Evolutionary conservation across 2,888 invertebrate species (phyloP), one percentile per base, ranked within the genome.

Genomic region (Adelphocoris suturalis): DNA sequence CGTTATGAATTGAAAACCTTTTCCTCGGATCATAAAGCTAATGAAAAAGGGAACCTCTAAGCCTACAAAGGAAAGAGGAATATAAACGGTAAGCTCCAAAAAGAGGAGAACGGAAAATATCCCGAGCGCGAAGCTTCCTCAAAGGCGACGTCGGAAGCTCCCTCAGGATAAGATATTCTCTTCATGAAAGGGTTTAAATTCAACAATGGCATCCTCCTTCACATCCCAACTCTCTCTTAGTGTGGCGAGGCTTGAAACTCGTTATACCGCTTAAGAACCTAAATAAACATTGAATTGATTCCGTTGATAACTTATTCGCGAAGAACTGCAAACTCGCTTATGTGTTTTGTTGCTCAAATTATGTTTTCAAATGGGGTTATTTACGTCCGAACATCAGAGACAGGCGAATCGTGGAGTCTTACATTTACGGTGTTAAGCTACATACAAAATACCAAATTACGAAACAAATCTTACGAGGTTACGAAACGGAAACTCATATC

Each of bases 1-100:
- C 78, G 78, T 46, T 78, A 78, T 78, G 37, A 78, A 78, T 78
- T 78, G 78, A 78, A 78, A 78, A 78, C 78, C 78, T 78, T 78
- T 46, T 78, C n/a, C 78, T 46, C 78, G 47, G 78, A 78, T 78
- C 78, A 78, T 78, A 78, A 68, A 78, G 78, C 78, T 78, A 14
- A 78, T 78, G 78, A 78, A 78, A 78, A 37, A 46, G 78, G 46
- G 78, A 78, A 78, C 78, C 78, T 78, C n/a, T n/a, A 78, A 78
- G 78, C 78, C 78, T 46, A 78, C 78, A 78, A 78, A 78, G 78
- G 47, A 47, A 78, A 19, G 46, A 47, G 46, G 47, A 78, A 78
- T 78, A 78, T 46, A 78, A 78, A 78, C 78, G 16, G 37, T 78
- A 78, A 46, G 78, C 78, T 78, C 78, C 11, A 46, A 78, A 78